Base-by-base conservation (phyloP, 2,113 vertebrate genomes). In the Misgurnus anguillicaudatus region DNA sequence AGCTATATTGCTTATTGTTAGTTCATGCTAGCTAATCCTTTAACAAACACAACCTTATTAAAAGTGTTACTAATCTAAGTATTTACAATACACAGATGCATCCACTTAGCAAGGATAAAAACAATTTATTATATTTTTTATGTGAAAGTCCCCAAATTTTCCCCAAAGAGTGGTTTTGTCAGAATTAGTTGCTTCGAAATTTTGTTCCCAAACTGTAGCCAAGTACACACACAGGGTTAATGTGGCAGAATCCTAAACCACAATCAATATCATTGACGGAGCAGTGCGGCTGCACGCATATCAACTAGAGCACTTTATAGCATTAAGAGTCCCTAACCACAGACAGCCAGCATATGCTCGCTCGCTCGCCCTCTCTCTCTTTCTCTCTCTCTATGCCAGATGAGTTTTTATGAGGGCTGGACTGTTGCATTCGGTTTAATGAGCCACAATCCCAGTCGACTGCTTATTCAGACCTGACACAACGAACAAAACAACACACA, bases 401-500 rank as follows among this genome's bases (percentile, higher is more conserved):
- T 92, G 92, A 85, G 95, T 95, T 96, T 96, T 94, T 96, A 96
- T 95, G 94, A 95, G 95, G 94, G 92, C 94, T 96, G 95, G 94
- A 94, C 94, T 91, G 92, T 89, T 88, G 91, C 94, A 95, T 96
- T 96, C 93, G 93, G 94, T 90, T 94, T 96, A 96, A 98, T 96
- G 94, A 97, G 94, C 95, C 95, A 94, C 94, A 93, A 96, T 95
- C 94, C 94, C 95, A 94, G 93, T 95, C 92, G 93, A 92, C 92
- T 90, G 89, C 92, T 96, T 95, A 97, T 89, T 96, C 94, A 96
- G 76, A 86, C 88, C 94, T 95, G 95, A 95, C 95, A 95, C 86
- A 92, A 87, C 92, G 90, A 94, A 94, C 94, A 94, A 31, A 92
- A 93, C 93, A 86, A 89, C 80, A 87, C 85, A 89, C 53, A 38